Evolutionary conservation across 2,113 vertebrate species (phyloP), one percentile per base, ranked within the genome.

Genomic region (Tetrao urogallus): DNA sequence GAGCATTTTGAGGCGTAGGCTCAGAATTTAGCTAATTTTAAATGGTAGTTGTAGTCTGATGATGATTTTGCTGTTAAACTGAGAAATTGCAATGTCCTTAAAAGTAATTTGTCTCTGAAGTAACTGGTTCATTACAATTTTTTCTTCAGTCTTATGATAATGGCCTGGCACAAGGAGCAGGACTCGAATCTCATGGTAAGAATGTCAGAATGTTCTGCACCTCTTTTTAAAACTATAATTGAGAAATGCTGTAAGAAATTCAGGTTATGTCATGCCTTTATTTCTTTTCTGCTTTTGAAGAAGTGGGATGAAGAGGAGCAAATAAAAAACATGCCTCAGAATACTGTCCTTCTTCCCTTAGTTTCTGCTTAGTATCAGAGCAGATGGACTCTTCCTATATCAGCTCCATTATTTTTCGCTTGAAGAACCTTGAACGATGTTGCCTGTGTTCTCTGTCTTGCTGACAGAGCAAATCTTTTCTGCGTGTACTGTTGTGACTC

Each of bases 141-240:
- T 88, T 83, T 93, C 87, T 97, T 83, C 96, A 99, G 99, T 99
- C 99, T 2, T 99, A 99, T 7, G 99, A 99, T 97, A 99, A 98
- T 56, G 99, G 99, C 36, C 98, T 99, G 97, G 99, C 98, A 21
- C 99, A 99, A 91, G 99, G 99, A 98, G 98, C 99, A 47, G 99
- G 99, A 82, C 97, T 99, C 93, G 99, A 99, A 97, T 99, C 99
- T 82, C 99, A 99, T 78, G 99, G 99, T 99, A 98, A 99, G 99
- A 86, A 38, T 45, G 52, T 91, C 92, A 61, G 78, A 86, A 64
- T 76, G 28, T 64, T 89, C 25, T 73, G n/a, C 1, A 2, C 14
- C 54, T 69, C 0, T 40, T 92, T 90, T 86, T 60, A 76, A 84
- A 70, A 25, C 27, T 24, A 8, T 6, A 32, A 43, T 67, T 63